phyloP scores from a whole-genome alignment of 2,888 invertebrate species.

The Perizoma affinitatum region DNA sequence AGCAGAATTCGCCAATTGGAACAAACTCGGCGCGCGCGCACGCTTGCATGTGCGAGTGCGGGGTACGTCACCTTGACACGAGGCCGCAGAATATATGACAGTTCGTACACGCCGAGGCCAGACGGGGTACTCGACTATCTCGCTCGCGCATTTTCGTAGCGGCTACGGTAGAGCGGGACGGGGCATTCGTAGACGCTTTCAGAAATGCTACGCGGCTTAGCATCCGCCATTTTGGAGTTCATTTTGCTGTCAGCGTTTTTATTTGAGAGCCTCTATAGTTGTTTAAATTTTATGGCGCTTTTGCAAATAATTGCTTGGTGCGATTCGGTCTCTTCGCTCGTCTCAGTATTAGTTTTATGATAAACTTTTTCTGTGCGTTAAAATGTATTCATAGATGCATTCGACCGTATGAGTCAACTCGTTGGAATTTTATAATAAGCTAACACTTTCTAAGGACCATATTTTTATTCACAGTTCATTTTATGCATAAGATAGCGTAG shows the following conservation, averaged over 20 bases:
- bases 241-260: slow-evolving; percentile 67
- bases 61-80: slow-evolving; percentile 78
- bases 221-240: slow-evolving; percentile 76
- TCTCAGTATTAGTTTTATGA: slow-evolving; percentile 5
- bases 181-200: slow-evolving; percentile 78
- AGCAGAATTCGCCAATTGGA: slow-evolving; percentile 49
- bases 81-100: too few species aligned
- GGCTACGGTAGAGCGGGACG: slow-evolving; percentile 57
- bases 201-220: slow-evolving; percentile 76
- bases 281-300: slow-evolving; percentile 31
- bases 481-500: background rate
- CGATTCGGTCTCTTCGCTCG: slow-evolving; percentile 1
- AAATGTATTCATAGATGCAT: background rate
- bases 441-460: slow-evolving; percentile 4
- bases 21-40: slow-evolving; percentile 49
- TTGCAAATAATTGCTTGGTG: slow-evolving; percentile 19
- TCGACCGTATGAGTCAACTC: slow-evolving; percentile 9
- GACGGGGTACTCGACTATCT: slow-evolving; percentile 65
- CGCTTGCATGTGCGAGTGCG: slow-evolving; percentile 48
- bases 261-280: slow-evolving; percentile 49
- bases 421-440: slow-evolving; percentile 20
- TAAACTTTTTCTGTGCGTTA: background rate
- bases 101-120: slow-evolving; percentile 65
- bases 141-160: slow-evolving; percentile 61
- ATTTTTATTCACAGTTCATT: background rate